Conservation (phyloP, 2,797 vertebrate species). For the Chloroceryle amazona region DNA sequence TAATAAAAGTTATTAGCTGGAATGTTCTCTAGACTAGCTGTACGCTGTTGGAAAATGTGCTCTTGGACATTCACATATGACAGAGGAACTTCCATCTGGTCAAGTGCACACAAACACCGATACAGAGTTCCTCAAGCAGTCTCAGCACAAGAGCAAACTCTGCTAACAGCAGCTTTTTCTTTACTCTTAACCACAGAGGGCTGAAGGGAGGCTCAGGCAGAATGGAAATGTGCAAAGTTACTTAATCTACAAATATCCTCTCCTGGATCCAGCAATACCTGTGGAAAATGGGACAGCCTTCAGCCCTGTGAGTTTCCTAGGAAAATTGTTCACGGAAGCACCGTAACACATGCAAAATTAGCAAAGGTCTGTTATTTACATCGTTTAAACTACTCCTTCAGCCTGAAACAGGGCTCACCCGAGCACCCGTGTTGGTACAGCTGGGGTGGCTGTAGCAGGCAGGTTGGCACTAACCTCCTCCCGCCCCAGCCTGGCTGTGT, state of each 20-base stretch:
- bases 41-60: background rate
- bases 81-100: background rate
- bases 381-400: background rate
- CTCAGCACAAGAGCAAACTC: background rate
- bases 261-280: background rate
- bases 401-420: rapidly evolving
- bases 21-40: background rate
- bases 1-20: background rate
- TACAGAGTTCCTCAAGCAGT: background rate
- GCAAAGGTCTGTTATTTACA: background rate
- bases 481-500: background rate
- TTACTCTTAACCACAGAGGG: background rate
- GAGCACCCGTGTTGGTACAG: background rate
- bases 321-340: slow-evolving; percentile 20
- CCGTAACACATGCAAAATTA: background rate
- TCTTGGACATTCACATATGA: background rate
- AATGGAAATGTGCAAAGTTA: slow-evolving; percentile 32
- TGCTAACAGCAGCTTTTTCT: background rate
- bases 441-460: background rate
- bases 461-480: background rate
- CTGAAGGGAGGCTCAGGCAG: background rate
- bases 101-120: background rate
- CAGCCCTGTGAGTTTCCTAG: background rate
- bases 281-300: slow-evolving; percentile 38
- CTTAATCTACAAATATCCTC: slow-evolving; percentile 5